Conservation (phyloP, 2,888 invertebrate species). For the Zelleria hepariella region DNA sequence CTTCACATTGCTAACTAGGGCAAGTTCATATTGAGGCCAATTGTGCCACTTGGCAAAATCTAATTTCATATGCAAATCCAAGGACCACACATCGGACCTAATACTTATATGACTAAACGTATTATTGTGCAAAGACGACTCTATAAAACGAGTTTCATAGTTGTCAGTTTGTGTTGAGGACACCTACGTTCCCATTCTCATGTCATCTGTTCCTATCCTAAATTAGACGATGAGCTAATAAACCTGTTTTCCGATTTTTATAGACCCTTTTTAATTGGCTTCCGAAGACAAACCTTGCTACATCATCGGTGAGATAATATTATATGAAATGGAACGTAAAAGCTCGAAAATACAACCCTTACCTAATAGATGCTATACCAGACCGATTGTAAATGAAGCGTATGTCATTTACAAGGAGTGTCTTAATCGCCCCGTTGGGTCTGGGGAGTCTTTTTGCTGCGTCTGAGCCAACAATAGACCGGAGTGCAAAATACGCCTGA, state of each 20-base stretch:
- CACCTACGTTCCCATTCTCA: too few relatives aligned
- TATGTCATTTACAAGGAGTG: neutral
- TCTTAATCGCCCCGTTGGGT: conserved; percentile 13
- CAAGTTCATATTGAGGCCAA: conserved; percentile 18
- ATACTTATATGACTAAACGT: too few relatives aligned
- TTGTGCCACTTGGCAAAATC: conserved; percentile 18
- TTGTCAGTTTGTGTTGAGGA: too few relatives aligned
- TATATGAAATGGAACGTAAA: too few relatives aligned
- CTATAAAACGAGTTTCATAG: neutral
- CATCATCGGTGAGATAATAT: too few relatives aligned
- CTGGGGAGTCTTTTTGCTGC: neutral
- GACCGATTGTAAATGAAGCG: neutral
- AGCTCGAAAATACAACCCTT: too few relatives aligned
- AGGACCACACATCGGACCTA: conserved; percentile 9
- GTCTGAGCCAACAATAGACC: conserved; percentile 16
- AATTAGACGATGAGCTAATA: too few relatives aligned
- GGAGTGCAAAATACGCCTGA: neutral
- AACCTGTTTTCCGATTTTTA: too few relatives aligned
- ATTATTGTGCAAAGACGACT: too few relatives aligned
- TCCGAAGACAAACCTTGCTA: too few relatives aligned
- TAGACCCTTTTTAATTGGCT: too few relatives aligned
- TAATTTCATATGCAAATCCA: conserved; percentile 14
- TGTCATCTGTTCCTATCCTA: too few relatives aligned
- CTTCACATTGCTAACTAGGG: neutral
- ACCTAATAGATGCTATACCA: neutral